These are phyloP conservation scores for Pseudorhombus dupliciocellatus DNA, from an alignment of 2,113 vertebrate genomes.

Conservation along the genomic window DNA sequence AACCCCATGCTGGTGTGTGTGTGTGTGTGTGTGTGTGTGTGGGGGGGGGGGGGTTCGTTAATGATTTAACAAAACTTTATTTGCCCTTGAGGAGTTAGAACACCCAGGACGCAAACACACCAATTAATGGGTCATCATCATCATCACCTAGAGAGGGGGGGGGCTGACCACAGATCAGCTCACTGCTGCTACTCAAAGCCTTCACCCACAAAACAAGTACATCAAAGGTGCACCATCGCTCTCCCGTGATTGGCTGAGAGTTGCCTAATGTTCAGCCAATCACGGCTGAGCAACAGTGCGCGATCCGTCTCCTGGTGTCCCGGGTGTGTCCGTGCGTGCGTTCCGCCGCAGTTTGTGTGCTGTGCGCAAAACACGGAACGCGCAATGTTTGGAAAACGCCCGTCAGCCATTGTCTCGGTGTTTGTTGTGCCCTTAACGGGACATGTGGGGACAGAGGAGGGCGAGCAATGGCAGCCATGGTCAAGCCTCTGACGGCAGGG, in stretches of 20 bases:
- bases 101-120: not conserved
- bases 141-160: not conserved
- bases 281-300: too few species aligned
- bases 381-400: conserved; percentile 38
- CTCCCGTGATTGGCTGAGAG: too few species aligned
- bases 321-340: too few species aligned
- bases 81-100: conserved; percentile 13
- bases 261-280: too few species aligned
- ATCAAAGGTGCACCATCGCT: too few species aligned
- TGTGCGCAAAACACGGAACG: conserved; percentile 14
- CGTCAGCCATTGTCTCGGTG: conserved; percentile 10
- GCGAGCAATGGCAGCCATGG: conserved; percentile 44
- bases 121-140: conserved; percentile 19
- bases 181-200: too few species aligned
- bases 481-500: not conserved
- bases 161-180: conserved; percentile 32
- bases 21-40: too few species aligned
- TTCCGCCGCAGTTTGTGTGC: too few species aligned
- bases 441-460: conserved; percentile 21
- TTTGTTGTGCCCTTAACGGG: conserved; percentile 52
- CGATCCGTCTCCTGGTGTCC: too few species aligned
- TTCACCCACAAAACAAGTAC: too few species aligned
- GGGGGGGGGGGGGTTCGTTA: too few species aligned
- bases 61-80: conserved; percentile 44
- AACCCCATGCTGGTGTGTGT: not conserved